These are phyloP conservation scores for Nothobranchius kuhntae DNA, from an alignment of 2,113 vertebrate species.

Conservation along the genomic window DNA sequence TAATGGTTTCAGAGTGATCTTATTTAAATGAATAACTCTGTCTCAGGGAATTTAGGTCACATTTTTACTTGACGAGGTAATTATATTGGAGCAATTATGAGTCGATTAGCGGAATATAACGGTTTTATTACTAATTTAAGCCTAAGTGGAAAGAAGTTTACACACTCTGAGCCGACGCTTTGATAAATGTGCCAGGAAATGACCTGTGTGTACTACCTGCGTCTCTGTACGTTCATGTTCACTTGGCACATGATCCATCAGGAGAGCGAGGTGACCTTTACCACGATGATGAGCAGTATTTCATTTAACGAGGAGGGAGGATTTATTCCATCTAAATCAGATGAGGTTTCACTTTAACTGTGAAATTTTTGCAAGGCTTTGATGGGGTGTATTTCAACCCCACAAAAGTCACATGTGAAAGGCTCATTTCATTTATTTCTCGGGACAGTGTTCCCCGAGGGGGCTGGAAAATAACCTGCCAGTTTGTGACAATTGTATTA, in stretches of 20 bases:
- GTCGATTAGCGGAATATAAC: background rate
- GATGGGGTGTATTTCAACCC: constrained; percentile 11
- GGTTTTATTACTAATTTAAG: background rate
- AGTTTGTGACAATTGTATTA: constrained; percentile 18
- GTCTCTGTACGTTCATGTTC: constrained; percentile 39
- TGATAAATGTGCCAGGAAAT: constrained; percentile 47
- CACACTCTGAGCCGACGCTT: constrained; percentile 1
- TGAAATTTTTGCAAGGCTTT: constrained; percentile 41
- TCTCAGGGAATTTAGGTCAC: constrained; percentile 7
- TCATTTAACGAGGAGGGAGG: constrained; percentile 29
- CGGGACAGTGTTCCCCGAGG: constrained; percentile 10
- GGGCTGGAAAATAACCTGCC: constrained; percentile 11
- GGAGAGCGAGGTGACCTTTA: constrained; percentile 56
- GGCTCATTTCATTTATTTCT: constrained; percentile 17
- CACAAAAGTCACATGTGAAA: constrained; percentile 19
- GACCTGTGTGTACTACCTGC: constrained; percentile 40
- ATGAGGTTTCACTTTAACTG: constrained; percentile 9
- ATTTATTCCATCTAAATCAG: constrained; percentile 31
- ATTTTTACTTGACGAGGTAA: constrained; percentile 13
- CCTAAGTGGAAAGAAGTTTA: constrained; percentile 25
- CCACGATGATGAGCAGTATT: constrained; percentile 32
- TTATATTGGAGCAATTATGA: constrained; percentile 6
- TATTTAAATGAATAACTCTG: background rate
- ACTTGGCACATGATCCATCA: constrained; percentile 48
- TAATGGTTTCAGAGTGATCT: constrained; percentile 6